These are phyloP conservation scores for Vireo griseus DNA, from an alignment of 2,797 vertebrate genomes.

Conservation along the genomic window DNA sequence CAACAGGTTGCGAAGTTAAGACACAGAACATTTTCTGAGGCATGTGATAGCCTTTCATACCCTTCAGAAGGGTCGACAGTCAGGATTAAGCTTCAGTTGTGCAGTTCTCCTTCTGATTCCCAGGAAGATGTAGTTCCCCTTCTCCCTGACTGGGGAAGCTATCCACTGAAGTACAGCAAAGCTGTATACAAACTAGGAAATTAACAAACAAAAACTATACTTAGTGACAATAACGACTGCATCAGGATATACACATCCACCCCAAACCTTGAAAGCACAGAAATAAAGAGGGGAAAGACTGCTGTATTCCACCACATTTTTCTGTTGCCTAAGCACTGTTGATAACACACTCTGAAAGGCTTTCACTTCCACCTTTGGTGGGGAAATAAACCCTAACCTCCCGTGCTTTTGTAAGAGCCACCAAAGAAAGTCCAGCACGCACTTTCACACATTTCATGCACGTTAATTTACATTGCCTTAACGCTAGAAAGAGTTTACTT, in stretches of 20 bases:
- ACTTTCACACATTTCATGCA: slow-evolving; percentile 8
- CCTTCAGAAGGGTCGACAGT: slow-evolving; percentile 66
- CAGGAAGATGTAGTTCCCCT: slow-evolving; percentile 64
- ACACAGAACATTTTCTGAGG: slow-evolving; percentile 40
- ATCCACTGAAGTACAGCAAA: slow-evolving; percentile 69
- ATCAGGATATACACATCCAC: slow-evolving; percentile 63
- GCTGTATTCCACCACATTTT: slow-evolving; percentile 7
- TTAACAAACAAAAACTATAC: slow-evolving; percentile 71
- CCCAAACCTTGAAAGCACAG: slow-evolving; percentile 53
- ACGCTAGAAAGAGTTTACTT: background rate
- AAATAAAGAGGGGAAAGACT: slow-evolving; percentile 53
- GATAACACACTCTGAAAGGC: slow-evolving; percentile 54
- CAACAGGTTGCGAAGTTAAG: slow-evolving; percentile 15
- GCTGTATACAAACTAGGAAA: slow-evolving; percentile 70
- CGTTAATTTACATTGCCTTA: background rate
- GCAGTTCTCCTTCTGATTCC: slow-evolving; percentile 67
- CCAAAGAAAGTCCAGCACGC: background rate
- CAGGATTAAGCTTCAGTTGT: slow-evolving; percentile 65
- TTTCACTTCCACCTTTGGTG: slow-evolving; percentile 23
- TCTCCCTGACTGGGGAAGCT: slow-evolving; percentile 70
- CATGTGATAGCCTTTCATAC: slow-evolving; percentile 58
- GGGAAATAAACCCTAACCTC: background rate
- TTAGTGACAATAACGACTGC: slow-evolving; percentile 63
- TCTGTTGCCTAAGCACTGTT: background rate
- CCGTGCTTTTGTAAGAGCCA: background rate